Conservation (phyloP, 2,888 invertebrate genomes). For the Fissipunctia ypsillon region DNA sequence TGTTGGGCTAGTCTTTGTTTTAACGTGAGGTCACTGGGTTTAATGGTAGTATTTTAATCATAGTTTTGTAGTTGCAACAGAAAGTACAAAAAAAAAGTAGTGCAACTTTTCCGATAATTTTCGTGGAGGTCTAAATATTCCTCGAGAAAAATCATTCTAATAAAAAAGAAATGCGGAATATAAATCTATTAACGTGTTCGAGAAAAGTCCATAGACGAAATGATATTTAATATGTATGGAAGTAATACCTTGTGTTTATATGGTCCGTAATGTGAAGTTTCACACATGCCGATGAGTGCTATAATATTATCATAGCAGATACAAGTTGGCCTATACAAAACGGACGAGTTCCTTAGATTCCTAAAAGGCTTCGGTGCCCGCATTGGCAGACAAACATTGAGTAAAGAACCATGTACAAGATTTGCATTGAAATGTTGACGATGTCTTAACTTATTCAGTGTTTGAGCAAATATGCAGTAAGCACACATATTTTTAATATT, state of each 20-base stretch:
- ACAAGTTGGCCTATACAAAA: constrained; percentile 53
- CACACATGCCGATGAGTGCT: constrained; percentile 52
- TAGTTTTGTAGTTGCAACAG: constrained; percentile 6
- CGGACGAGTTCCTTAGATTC: constrained; percentile 60
- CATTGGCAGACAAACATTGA: constrained; percentile 63
- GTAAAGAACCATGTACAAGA: constrained; percentile 68
- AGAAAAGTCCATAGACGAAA: constrained; percentile 20
- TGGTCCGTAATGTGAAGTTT: constrained; percentile 57
- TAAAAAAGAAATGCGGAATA: constrained; percentile 6
- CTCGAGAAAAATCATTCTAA: background rate
- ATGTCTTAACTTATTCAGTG: constrained; percentile 67
- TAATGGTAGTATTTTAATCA: constrained; percentile 35
- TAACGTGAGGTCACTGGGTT: constrained; percentile 67
- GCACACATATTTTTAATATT: constrained; percentile 66
- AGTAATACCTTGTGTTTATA: constrained; percentile 36
- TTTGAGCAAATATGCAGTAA: constrained; percentile 61
- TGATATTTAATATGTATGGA: constrained; percentile 35
- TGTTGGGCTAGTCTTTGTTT: constrained; percentile 70
- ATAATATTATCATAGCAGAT: constrained; percentile 58
- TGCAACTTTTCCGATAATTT: background rate
- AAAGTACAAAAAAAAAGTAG: background rate
- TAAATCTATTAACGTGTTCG: constrained; percentile 11
- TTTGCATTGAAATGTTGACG: constrained; percentile 69
- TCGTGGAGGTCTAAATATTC: background rate
- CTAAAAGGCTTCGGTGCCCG: constrained; percentile 51